Percentiles rank a stretch among this genome's conserved stretches.
phyloP scores from a whole-genome alignment of 37 sponge, comb jelly and placozoan species.

The Sycon ciliatum region DNA sequence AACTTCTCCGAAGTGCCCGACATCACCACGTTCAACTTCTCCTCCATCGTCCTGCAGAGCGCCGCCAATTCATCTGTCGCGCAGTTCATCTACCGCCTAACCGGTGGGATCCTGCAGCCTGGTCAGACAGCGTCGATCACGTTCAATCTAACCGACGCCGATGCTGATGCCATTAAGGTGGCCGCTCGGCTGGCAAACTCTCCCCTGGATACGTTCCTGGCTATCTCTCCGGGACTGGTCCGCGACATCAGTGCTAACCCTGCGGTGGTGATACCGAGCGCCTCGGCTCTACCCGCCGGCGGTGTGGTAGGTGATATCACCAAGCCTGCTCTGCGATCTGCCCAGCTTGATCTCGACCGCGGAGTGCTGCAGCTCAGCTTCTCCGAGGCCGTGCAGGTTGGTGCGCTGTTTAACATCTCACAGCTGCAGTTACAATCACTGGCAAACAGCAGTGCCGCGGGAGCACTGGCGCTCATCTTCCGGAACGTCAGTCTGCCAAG shows the following conservation, averaged over 20 bases:
- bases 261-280: conserved; percentile 19
- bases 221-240: conserved; percentile 32
- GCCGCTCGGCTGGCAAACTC: conserved; percentile 29
- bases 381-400: conserved; percentile 47
- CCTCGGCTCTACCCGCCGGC: conserved; percentile 37
- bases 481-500: conserved; percentile 11
- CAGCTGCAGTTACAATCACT: neutral
- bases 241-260: conserved; percentile 50
- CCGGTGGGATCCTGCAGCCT: conserved; percentile 24
- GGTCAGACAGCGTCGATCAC: conserved; percentile 20
- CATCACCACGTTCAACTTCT: conserved; percentile 37
- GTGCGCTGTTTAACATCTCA: conserved; percentile 32
- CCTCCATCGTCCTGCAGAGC: conserved; percentile 39
- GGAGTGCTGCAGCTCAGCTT: conserved; percentile 50
- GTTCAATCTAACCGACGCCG: conserved; percentile 25
- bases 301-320: conserved; percentile 41
- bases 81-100: conserved; percentile 24
- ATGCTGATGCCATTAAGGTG: conserved; percentile 44
- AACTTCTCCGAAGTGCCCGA: conserved; percentile 64
- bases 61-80: conserved; percentile 14
- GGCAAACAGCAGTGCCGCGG: too few relatives aligned
- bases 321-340: conserved; percentile 35
- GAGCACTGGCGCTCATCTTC: conserved; percentile 20
- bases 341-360: conserved; percentile 44
- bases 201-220: conserved; percentile 38